Evolutionary conservation across 2,888 invertebrate genomes (phyloP).

Genomic region (Amiota minor): DNA sequence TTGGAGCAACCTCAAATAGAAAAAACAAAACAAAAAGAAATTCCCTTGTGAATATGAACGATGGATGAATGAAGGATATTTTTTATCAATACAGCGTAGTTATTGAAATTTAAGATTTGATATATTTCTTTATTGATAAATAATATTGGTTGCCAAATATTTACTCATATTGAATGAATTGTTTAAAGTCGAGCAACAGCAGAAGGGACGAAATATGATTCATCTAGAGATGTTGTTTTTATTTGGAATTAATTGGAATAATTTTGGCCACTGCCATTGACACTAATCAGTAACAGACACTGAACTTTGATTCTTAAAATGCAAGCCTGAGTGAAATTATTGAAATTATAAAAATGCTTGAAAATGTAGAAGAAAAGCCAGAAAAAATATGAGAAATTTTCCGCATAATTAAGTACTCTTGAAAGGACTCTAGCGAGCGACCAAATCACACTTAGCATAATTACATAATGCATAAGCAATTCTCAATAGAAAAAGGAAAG

Average conservation of each 20-base stretch:
- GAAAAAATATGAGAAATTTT: conserved; percentile 42
- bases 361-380: conserved; percentile 53
- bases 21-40: background rate
- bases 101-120: conserved; percentile 58
- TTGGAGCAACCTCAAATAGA: conserved; percentile 36
- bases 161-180: conserved; percentile 1
- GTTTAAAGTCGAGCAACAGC: background rate
- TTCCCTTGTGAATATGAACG: conserved; percentile 30
- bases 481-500: background rate
- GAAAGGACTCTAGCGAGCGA: conserved; percentile 25
- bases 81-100: conserved; percentile 34
- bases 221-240: no score
- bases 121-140: conserved; percentile 31
- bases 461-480: conserved; percentile 48
- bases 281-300: conserved; percentile 54
- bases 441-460: conserved; percentile 32
- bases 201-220: background rate
- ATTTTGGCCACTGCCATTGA: conserved; percentile 49
- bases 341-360: conserved; percentile 50
- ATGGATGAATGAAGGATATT: conserved; percentile 28
- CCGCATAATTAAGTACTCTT: conserved; percentile 62
- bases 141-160: conserved; percentile 34
- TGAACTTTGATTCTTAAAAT: background rate
- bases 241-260: no score
- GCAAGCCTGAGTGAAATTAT: background rate